phyloP scores from a whole-genome alignment of 2,797 vertebrate genomes.

The Babyrousa celebensis region DNA sequence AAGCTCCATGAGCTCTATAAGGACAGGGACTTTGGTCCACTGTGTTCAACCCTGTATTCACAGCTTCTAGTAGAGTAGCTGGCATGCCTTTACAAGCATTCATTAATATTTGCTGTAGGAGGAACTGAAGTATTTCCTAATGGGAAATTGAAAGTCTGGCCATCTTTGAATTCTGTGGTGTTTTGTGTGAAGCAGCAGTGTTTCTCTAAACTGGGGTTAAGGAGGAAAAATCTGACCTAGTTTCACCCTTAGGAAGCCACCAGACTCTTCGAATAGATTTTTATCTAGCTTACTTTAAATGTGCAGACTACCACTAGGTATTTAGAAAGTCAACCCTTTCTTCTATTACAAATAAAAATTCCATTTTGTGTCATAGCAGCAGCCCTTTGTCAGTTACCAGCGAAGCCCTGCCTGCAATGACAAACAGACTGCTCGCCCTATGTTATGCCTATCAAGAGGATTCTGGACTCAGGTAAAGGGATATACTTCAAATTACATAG shows the following conservation, averaged over 20 bases:
- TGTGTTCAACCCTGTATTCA: background rate
- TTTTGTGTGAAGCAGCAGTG: constrained; percentile 31
- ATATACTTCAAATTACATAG: background rate
- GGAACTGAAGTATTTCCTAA: background rate
- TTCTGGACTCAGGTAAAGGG: background rate
- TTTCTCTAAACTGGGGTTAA: constrained; percentile 21
- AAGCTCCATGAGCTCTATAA: background rate
- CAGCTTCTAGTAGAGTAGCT: background rate
- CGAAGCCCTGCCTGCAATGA: background rate
- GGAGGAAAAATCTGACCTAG: constrained; percentile 46
- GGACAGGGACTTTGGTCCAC: background rate
- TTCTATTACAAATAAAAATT: constrained; percentile 42
- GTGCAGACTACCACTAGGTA: background rate
- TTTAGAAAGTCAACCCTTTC: constrained; percentile 16
- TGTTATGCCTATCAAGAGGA: background rate
- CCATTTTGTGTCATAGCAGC: background rate
- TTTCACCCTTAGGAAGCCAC: background rate
- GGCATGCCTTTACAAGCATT: background rate
- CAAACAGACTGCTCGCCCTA: background rate
- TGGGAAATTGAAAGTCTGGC: background rate
- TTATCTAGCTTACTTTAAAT: constrained; percentile 54
- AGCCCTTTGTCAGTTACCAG: background rate
- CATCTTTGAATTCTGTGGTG: background rate
- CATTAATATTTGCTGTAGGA: background rate
- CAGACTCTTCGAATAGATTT: constrained; percentile 22